Percentiles rank a stretch among this genome's conserved stretches.
phyloP scores from a whole-genome alignment of 2,888 invertebrate genomes.

The Melanotus villosus region DNA sequence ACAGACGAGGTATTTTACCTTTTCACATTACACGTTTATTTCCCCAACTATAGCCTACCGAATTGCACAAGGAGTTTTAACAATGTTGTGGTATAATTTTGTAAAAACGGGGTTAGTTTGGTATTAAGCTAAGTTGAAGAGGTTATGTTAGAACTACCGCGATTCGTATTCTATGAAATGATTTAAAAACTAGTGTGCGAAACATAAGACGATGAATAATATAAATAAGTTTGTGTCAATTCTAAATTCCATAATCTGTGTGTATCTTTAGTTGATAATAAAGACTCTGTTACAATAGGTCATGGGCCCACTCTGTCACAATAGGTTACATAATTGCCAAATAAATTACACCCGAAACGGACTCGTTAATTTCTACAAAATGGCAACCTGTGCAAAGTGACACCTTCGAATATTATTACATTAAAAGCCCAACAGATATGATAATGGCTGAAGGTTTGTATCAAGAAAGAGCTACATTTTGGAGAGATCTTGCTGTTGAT shows the following conservation, averaged over 20 bases:
- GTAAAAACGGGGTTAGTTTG: not conserved
- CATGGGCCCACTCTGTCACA: too few species aligned
- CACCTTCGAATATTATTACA: conserved; percentile 72
- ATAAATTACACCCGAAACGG: conserved; percentile 70
- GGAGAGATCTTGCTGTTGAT: not conserved
- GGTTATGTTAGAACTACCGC: too few species aligned
- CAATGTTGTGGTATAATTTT: conserved; percentile 78
- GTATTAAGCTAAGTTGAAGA: not conserved
- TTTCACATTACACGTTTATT: not conserved
- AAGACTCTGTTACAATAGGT: too few species aligned
- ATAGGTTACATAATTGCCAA: not conserved
- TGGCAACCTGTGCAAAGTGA: conserved; percentile 74
- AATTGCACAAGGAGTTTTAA: conserved; percentile 71
- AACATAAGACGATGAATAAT: too few species aligned
- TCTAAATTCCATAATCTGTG: too few species aligned
- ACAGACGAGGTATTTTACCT: conserved; percentile 85
- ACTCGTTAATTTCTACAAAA: conserved; percentile 65
- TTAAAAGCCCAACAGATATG: conserved; percentile 56
- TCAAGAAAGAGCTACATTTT: not conserved
- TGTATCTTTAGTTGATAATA: too few species aligned
- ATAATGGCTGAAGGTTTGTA: not conserved
- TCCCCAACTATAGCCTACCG: conserved; percentile 55
- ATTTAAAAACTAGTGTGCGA: too few species aligned
- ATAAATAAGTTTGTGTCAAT: too few species aligned
- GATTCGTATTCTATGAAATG: too few species aligned